These are phyloP conservation scores for Sarcophaga caerulescens DNA, from an alignment of 2,888 invertebrate species.

Conservation along the genomic window DNA sequence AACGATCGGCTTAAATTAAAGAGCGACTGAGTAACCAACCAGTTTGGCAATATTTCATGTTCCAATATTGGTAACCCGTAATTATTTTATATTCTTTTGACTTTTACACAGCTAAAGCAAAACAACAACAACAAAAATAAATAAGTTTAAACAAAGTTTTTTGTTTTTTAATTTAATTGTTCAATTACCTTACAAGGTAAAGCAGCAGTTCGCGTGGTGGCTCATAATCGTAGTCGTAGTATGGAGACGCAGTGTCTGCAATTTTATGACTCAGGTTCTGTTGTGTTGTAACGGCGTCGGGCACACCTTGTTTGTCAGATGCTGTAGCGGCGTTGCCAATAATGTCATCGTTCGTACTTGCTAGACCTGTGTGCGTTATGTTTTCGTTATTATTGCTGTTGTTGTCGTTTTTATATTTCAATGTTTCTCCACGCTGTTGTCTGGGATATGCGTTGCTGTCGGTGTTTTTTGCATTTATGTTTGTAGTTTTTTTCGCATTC, in stretches of 20 bases:
- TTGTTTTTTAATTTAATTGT: slow-evolving; percentile 7
- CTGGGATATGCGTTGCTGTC: slow-evolving; percentile 16
- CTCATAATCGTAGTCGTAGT: slow-evolving; percentile 81
- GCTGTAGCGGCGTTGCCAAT: slow-evolving; percentile 5
- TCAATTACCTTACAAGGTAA: slow-evolving; percentile 85
- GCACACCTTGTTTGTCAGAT: slow-evolving; percentile 58
- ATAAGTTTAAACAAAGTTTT: not conserved
- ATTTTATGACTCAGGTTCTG: slow-evolving; percentile 55
- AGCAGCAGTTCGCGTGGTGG: slow-evolving; percentile 85
- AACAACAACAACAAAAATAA: not conserved
- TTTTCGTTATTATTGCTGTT: not conserved
- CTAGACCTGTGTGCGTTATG: slow-evolving; percentile 34
- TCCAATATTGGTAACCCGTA: slow-evolving; percentile 21
- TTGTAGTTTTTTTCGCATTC: slow-evolving; percentile 68
- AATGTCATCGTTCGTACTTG: slow-evolving; percentile 29
- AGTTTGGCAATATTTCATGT: slow-evolving; percentile 10
- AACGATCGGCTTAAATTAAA: not conserved
- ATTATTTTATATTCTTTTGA: not conserved
- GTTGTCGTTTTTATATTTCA: slow-evolving; percentile 11
- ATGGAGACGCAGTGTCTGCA: slow-evolving; percentile 70
- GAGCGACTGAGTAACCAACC: slow-evolving; percentile 8
- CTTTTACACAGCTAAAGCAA: not conserved
- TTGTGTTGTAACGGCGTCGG: slow-evolving; percentile 64
- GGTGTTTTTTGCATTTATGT: slow-evolving; percentile 23
- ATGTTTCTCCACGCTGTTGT: slow-evolving; percentile 7